Percentiles rank a stretch among this genome's conserved stretches.
Conservation (phyloP, 2,888 invertebrate species). For the Lasioglossum villosulum region DNA sequence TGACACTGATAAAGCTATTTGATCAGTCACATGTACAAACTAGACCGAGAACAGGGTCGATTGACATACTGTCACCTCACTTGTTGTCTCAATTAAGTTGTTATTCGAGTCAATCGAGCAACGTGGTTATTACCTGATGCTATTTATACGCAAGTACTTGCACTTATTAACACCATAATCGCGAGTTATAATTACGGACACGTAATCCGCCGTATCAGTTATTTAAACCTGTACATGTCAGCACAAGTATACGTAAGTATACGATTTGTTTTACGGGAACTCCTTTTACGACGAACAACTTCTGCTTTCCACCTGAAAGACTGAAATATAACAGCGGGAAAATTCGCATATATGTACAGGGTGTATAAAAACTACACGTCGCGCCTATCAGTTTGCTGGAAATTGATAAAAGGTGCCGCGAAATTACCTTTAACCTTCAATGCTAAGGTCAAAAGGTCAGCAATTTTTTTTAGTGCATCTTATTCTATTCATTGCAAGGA, state of each 20-base stretch:
- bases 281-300: not conserved
- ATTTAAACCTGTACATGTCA: not conserved
- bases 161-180: conserved; percentile 24
- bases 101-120: conserved; percentile 53
- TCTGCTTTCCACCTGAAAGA: not conserved
- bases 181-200: not conserved
- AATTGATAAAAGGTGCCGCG: no score
- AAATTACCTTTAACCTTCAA: no score
- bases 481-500: no score
- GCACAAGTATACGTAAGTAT: not conserved
- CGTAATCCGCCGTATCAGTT: not conserved
- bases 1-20: conserved; percentile 65
- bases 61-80: conserved; percentile 64
- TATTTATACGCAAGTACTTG: conserved; percentile 37
- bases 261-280: not conserved
- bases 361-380: not conserved
- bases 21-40: conserved; percentile 44
- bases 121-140: conserved; percentile 54
- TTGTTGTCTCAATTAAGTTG: conserved; percentile 65
- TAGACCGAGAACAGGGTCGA: conserved; percentile 46
- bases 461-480: no score
- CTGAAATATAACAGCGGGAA: not conserved
- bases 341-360: not conserved
- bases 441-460: no score
- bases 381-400: no score